Evolutionary conservation across 2,113 vertebrate genomes (phyloP).

Genomic region (Saccopteryx leptura): DNA sequence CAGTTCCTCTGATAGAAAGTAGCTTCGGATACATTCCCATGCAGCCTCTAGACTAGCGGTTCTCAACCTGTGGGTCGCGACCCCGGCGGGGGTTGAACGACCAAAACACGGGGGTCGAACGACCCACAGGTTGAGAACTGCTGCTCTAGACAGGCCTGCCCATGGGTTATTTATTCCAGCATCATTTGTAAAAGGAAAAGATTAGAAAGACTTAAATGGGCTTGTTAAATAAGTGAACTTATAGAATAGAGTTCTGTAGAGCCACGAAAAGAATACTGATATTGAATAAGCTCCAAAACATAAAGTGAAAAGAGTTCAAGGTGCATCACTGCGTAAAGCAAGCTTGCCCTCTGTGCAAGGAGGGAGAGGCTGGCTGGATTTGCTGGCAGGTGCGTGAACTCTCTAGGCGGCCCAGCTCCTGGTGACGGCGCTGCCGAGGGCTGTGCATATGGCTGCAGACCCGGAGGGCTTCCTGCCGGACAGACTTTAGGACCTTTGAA

Average conservation of each 20-base stretch:
- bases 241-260: neutral
- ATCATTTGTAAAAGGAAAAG: neutral
- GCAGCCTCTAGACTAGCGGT: neutral
- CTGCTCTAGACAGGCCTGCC: neutral
- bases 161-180: neutral
- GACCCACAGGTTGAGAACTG: too few relatives aligned
- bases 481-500: neutral
- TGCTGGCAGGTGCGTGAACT: neutral
- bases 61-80: too few relatives aligned
- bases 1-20: conserved; percentile 15
- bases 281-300: conserved; percentile 24
- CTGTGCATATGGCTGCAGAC: neutral
- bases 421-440: neutral
- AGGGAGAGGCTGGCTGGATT: neutral
- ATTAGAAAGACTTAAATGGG: neutral
- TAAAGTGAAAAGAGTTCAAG: neutral
- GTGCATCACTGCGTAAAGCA: neutral
- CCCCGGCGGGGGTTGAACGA: too few relatives aligned
- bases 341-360: conserved; percentile 21
- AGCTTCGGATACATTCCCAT: neutral
- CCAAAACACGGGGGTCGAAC: too few relatives aligned
- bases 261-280: neutral
- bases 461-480: neutral
- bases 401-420: neutral
- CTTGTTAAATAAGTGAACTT: conserved; percentile 28